These are phyloP conservation scores for Xestoiulus laeticollis DNA, from an alignment of 2,888 invertebrate genomes.

Conservation along the genomic window DNA sequence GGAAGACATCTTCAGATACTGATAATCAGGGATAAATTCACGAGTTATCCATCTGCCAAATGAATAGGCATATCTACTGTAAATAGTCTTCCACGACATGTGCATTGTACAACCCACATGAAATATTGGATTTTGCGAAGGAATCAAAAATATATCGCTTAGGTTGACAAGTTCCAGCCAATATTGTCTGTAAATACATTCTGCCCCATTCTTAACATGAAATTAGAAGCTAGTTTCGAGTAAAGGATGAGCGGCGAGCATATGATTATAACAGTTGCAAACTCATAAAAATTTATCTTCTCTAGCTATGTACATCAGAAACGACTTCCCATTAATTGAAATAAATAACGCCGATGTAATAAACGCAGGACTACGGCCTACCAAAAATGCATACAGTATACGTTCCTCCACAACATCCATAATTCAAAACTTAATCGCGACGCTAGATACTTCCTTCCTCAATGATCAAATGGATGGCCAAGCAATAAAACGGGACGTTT, in stretches of 20 bases:
- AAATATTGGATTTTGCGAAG: background rate
- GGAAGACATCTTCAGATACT: no score
- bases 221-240: background rate
- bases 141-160: background rate
- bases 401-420: background rate
- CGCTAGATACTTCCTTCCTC: conserved; percentile 10
- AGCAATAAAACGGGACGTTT: conserved; percentile 18
- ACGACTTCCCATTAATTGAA: conserved; percentile 19
- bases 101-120: background rate
- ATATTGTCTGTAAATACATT: background rate
- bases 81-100: no score
- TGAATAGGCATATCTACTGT: background rate
- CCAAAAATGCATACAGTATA: background rate
- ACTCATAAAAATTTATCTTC: conserved; percentile 6
- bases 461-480: conserved; percentile 26
- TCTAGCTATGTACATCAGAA: background rate
- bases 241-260: background rate
- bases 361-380: background rate
- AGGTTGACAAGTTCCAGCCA: background rate
- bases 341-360: conserved; percentile 18
- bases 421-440: conserved; percentile 17
- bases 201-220: background rate
- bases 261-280: background rate
- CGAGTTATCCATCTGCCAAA: background rate
- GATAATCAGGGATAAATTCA: no score